phyloP scores from a whole-genome alignment of 2,113 vertebrate genomes.

The Sorex araneus region DNA sequence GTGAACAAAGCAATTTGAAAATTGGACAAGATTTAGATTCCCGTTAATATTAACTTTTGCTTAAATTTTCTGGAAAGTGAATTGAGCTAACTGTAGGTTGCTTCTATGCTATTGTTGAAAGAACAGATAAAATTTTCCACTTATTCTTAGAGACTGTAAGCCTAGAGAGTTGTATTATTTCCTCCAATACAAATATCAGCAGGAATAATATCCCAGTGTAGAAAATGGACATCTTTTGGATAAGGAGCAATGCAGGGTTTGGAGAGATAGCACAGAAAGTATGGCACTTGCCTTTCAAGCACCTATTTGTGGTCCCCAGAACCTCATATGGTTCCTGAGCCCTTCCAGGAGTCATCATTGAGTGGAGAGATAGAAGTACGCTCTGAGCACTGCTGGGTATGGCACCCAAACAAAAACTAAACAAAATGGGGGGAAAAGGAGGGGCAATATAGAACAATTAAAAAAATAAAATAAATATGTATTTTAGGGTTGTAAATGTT shows the following conservation, averaged over 20 bases:
- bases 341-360: too few relatives aligned
- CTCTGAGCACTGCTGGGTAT: too few relatives aligned
- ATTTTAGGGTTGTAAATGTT: too few relatives aligned
- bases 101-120: neutral
- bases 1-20: slow-evolving; percentile 31
- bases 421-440: neutral
- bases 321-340: too few relatives aligned
- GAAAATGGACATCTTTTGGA: neutral
- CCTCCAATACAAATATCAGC: neutral
- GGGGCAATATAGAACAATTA: too few relatives aligned
- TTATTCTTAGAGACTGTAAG: neutral
- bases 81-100: neutral
- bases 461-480: too few relatives aligned
- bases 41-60: slow-evolving; percentile 32
- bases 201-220: neutral
- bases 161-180: neutral
- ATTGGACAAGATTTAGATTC: slow-evolving; percentile 17
- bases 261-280: too few relatives aligned
- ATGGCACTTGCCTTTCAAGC: too few relatives aligned
- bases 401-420: neutral
- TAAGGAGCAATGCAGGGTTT: neutral
- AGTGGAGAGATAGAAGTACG: too few relatives aligned
- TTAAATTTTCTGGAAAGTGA: slow-evolving; percentile 31
- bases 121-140: neutral
- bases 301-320: too few relatives aligned